Evolutionary conservation across 2,113 vertebrate species (phyloP).

Genomic region (Hippolais icterina): DNA sequence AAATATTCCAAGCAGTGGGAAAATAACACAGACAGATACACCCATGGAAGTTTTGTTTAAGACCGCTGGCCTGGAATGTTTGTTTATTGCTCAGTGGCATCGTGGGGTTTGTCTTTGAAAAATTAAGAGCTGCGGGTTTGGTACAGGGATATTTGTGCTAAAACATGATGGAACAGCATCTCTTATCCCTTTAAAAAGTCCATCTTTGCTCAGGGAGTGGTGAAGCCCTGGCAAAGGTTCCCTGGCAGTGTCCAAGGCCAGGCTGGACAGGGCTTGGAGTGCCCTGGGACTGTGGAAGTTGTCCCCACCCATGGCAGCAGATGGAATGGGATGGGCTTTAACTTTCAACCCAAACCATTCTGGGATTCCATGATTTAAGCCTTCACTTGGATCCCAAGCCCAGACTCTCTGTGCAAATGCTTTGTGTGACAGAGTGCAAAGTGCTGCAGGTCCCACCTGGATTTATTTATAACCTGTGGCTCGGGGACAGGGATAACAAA

Average conservation of each 20-base stretch:
- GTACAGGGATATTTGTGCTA: neutral
- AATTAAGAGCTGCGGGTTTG: fast-evolving
- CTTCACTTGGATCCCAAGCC: neutral
- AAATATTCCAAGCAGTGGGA: neutral
- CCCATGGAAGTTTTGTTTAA: fast-evolving
- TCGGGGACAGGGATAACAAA: neutral
- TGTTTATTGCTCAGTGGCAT: fast-evolving
- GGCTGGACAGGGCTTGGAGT: neutral
- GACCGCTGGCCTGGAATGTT: fast-evolving
- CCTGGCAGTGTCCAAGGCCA: too few relatives aligned
- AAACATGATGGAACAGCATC: neutral
- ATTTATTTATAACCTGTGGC: neutral
- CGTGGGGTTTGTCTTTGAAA: neutral
- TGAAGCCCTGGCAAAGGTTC: neutral
- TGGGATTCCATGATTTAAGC: neutral
- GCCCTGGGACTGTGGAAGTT: fast-evolving
- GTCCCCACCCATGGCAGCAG: neutral
- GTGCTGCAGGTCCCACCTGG: neutral
- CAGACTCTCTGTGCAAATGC: neutral
- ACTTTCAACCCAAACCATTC: neutral
- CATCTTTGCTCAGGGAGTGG: neutral
- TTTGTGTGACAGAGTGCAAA: neutral
- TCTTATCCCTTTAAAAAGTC: neutral
- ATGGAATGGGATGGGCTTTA: neutral
- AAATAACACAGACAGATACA: neutral